phyloP scores from a whole-genome alignment of 2,888 invertebrate genomes.

The Plemyria rubiginata region DNA sequence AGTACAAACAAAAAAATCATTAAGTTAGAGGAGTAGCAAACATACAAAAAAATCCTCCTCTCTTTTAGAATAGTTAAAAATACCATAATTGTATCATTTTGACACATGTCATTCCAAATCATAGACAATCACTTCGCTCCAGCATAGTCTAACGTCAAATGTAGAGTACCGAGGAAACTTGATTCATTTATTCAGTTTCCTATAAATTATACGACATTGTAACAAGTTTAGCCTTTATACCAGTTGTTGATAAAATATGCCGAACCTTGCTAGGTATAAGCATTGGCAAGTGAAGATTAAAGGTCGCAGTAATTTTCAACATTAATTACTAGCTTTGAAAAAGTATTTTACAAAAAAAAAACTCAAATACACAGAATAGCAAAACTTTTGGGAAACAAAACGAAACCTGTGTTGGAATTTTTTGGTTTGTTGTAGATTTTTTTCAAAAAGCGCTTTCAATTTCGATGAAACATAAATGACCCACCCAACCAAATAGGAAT shows the following conservation, averaged over 20 bases:
- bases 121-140: slow-evolving; percentile 10
- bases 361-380: too few species aligned
- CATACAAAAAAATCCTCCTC: too few species aligned
- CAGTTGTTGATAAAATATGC: slow-evolving; percentile 5
- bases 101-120: not conserved
- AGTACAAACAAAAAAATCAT: too few species aligned
- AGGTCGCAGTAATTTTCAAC: not conserved
- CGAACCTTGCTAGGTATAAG: not conserved
- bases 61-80: too few species aligned
- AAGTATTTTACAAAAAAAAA: too few species aligned
- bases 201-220: slow-evolving; percentile 30
- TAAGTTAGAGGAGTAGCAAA: too few species aligned
- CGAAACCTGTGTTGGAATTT: too few species aligned
- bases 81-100: not conserved
- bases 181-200: slow-evolving; percentile 27
- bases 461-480: too few species aligned
- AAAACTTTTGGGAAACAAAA: too few species aligned
- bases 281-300: not conserved
- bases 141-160: not conserved
- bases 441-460: too few species aligned
- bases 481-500: too few species aligned
- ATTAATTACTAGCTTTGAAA: not conserved
- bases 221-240: slow-evolving; percentile 23
- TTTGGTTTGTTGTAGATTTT: too few species aligned
- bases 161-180: slow-evolving; percentile 10